These are phyloP conservation scores for Chloromyia formosa DNA, from an alignment of 2,888 invertebrate genomes.

Conservation along the genomic window DNA sequence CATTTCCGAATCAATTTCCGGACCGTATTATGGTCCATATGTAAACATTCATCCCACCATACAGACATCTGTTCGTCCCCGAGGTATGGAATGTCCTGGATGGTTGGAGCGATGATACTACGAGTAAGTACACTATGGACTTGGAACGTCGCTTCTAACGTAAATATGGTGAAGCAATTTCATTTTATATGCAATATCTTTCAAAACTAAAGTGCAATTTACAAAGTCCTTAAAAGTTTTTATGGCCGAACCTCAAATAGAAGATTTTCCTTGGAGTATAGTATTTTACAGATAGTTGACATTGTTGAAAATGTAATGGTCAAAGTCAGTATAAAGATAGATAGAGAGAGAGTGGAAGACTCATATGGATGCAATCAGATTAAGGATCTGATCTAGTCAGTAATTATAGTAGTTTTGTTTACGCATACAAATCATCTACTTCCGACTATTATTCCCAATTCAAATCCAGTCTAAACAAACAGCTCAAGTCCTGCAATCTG, in stretches of 20 bases:
- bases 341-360: no score
- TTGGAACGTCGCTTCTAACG: not conserved
- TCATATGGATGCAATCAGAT: no score
- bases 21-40: not conserved
- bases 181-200: constrained; percentile 43
- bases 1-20: constrained; percentile 38
- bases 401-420: no score
- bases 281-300: constrained; percentile 4
- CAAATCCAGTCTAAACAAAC: no score
- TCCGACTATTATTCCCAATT: no score
- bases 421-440: no score
- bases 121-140: constrained; percentile 5
- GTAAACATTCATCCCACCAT: not conserved
- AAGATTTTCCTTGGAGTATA: constrained; percentile 25
- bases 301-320: not conserved
- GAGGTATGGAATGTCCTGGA: not conserved
- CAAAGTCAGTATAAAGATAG: no score
- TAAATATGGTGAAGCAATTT: constrained; percentile 34
- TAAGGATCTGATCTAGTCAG: no score
- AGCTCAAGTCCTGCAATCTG: not conserved
- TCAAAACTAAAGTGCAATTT: constrained; percentile 41
- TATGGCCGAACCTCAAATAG: constrained; percentile 39
- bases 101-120: not conserved
- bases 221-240: constrained; percentile 43
- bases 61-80: not conserved